Conservation (phyloP, 2,113 vertebrate species). For the Brachirus orientalis region DNA sequence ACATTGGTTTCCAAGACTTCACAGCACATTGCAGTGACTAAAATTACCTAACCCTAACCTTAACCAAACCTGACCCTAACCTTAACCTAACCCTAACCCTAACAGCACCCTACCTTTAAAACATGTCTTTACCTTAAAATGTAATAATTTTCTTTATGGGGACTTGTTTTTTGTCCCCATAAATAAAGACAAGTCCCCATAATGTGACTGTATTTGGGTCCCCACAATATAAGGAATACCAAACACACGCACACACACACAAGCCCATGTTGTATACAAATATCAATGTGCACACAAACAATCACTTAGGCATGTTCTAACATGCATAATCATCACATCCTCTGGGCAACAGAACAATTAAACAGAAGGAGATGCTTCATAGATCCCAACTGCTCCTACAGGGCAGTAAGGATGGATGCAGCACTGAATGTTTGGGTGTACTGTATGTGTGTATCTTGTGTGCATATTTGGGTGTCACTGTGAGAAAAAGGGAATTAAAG, state of each 20-base stretch:
- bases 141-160: no score
- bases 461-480: conserved; percentile 37
- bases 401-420: conserved; percentile 41
- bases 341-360: conserved; percentile 63
- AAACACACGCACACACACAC: conserved; percentile 3
- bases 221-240: no score
- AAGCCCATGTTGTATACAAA: conserved; percentile 24
- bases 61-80: no score
- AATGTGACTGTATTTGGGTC: no score
- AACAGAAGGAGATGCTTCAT: conserved; percentile 50
- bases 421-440: not conserved
- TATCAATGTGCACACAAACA: conserved; percentile 50
- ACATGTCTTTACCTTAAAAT: no score
- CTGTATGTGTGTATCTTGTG: conserved; percentile 25
- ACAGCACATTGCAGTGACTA: no score
- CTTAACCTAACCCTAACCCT: no score
- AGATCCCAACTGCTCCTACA: conserved; percentile 50
- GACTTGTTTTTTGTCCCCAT: no score
- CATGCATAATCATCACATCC: conserved; percentile 56
- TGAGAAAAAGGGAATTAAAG: conserved; percentile 49
- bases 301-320: conserved; percentile 52
- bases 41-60: no score
- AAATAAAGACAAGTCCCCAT: no score
- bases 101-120: no score
- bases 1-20: no score